Evolutionary conservation across 1,140 invertebrate species (phyloP).

Genomic region (Radopholus similis): DNA sequence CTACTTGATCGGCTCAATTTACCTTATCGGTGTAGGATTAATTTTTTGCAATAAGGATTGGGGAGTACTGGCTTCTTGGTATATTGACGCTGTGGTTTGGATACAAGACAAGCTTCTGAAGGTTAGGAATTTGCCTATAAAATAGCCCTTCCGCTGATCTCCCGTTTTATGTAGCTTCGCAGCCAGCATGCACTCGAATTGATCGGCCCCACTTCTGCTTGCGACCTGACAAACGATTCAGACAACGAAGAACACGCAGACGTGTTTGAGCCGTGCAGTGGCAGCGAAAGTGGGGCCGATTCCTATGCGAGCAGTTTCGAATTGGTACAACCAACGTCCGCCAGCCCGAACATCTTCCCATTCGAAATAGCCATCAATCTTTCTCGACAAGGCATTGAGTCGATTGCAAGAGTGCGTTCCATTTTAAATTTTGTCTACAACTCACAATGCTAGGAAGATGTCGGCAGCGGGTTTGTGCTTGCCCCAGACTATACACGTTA

Average conservation of each 20-base stretch:
- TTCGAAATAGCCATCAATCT: slow-evolving; percentile 2
- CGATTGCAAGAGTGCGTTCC: slow-evolving; percentile 8
- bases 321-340: slow-evolving; percentile 7
- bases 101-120: slow-evolving; percentile 24
- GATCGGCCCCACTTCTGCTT: not conserved
- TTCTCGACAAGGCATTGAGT: not conserved
- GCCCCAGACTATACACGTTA: slow-evolving; percentile 16
- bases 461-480: slow-evolving; percentile 6
- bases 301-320: slow-evolving; percentile 16
- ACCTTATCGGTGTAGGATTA: slow-evolving; percentile 15
- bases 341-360: not conserved
- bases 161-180: slow-evolving; percentile 5
- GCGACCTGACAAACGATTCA: slow-evolving; percentile 5
- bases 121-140: slow-evolving; percentile 1
- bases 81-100: slow-evolving; percentile 13
- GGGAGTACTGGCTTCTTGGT: slow-evolving; percentile 16
- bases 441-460: slow-evolving; percentile 16
- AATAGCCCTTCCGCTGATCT: not conserved
- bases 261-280: not conserved
- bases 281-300: not conserved
- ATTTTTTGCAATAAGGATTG: slow-evolving; percentile 26
- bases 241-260: not conserved
- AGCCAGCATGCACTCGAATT: not conserved
- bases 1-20: slow-evolving; percentile 19
- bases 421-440: not conserved